phyloP scores from a whole-genome alignment of 2,888 invertebrate species.

The Pheosia gnoma region DNA sequence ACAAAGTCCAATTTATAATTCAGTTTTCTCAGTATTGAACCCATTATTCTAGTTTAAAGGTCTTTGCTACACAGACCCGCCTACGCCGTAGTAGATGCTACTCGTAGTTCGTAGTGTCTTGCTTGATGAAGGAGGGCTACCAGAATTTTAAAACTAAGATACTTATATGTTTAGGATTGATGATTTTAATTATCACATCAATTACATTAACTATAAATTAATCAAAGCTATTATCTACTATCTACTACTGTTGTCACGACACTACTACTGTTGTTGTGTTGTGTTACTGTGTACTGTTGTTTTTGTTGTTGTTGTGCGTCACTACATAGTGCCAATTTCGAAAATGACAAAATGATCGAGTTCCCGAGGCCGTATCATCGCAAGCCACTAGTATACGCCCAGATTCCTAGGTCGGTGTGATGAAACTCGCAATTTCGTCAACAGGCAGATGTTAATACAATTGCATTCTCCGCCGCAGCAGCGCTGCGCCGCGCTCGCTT shows the following conservation, averaged over 20 bases:
- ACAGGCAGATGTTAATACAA: constrained; percentile 40
- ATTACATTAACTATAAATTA: no score
- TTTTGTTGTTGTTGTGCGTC: no score
- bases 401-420: constrained; percentile 28
- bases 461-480: constrained; percentile 24
- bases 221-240: no score
- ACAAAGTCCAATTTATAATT: no score
- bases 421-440: constrained; percentile 37
- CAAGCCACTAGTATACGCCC: constrained; percentile 1
- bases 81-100: constrained; percentile 8
- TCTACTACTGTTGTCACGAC: no score
- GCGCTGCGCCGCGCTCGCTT: constrained; percentile 20
- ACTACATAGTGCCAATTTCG: no score
- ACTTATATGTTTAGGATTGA: no score
- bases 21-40: not conserved
- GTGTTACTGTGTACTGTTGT: no score
- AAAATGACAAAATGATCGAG: no score
- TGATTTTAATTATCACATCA: no score
- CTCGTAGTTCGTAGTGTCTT: constrained; percentile 20
- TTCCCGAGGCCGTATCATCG: not conserved
- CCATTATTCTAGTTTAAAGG: constrained; percentile 31
- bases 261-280: no score
- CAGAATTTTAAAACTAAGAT: not conserved
- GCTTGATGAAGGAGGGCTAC: not conserved
- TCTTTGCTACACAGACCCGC: constrained; percentile 21